Percentiles rank a stretch among this genome's conserved stretches.
phyloP scores from a whole-genome alignment of 2,797 vertebrate species.

The Cephalopachus bancanus region DNA sequence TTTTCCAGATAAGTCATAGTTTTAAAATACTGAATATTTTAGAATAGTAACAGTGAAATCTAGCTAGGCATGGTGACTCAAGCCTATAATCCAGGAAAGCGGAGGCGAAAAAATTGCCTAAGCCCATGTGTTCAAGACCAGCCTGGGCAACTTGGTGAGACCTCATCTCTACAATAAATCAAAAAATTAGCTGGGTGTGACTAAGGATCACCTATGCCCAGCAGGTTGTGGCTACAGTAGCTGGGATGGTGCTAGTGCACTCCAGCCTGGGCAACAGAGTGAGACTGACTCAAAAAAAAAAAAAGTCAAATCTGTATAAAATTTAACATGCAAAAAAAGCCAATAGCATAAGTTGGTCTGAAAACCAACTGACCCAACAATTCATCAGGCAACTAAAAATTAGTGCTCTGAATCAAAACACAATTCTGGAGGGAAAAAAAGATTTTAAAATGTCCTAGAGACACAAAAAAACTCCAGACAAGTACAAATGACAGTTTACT shows the following conservation, averaged over 20 bases:
- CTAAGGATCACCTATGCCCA: too few species aligned
- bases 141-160: too few species aligned
- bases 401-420: constrained; percentile 63
- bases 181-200: too few species aligned
- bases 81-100: too few species aligned
- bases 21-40: not conserved
- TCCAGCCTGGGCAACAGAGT: too few species aligned
- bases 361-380: constrained; percentile 70
- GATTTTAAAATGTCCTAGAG: constrained; percentile 68
- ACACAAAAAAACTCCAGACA: constrained; percentile 80
- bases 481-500: constrained; percentile 83
- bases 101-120: too few species aligned
- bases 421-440: constrained; percentile 75
- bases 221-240: too few species aligned
- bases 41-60: not conserved
- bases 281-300: too few species aligned
- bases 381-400: not conserved
- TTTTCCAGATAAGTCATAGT: not conserved
- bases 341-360: not conserved
- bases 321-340: not conserved
- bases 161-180: too few species aligned
- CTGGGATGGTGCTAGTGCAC: too few species aligned
- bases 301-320: not conserved
- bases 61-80: too few species aligned
- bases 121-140: too few species aligned